Percentiles rank a stretch among this genome's conserved stretches.
phyloP scores from a whole-genome alignment of 2,888 invertebrate genomes.

The Didymodactylos carnosus region DNA sequence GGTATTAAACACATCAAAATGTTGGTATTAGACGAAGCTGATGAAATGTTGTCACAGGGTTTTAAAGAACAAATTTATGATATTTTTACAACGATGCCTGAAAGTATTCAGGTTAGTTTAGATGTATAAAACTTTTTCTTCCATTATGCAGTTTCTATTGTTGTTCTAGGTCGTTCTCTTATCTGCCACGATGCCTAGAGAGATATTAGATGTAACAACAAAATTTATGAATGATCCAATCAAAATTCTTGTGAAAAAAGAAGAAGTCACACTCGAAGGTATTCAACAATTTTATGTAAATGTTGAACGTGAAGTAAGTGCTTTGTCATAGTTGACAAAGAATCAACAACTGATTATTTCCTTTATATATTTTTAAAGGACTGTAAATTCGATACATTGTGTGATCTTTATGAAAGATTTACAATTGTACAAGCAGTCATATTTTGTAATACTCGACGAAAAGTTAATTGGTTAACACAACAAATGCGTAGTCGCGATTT shows the following conservation, averaged over 20 bases:
- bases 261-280: conserved; percentile 77
- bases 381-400: conserved; percentile 53
- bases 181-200: conserved; percentile 93
- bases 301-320: conserved; percentile 73
- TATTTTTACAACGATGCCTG: conserved; percentile 74
- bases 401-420: too few relatives aligned
- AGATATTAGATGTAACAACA: conserved; percentile 88
- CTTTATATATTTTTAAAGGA: conserved; percentile 25
- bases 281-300: conserved; percentile 94
- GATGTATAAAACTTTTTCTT: too few relatives aligned
- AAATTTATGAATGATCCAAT: conserved; percentile 93
- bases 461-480: too few relatives aligned
- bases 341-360: background rate
- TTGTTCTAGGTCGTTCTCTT: conserved; percentile 75
- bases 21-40: conserved; percentile 95
- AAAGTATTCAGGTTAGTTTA: conserved; percentile 80
- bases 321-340: background rate
- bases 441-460: too few relatives aligned
- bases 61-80: conserved; percentile 99
- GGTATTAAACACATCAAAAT: conserved; percentile 68
- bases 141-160: too few relatives aligned
- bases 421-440: too few relatives aligned
- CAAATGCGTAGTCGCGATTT: conserved; percentile 83
- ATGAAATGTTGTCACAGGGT: conserved; percentile 97
- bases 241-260: conserved; percentile 89